Base-by-base conservation (phyloP, 2,888 invertebrate genomes). In the Hybos culiciformis region DNA sequence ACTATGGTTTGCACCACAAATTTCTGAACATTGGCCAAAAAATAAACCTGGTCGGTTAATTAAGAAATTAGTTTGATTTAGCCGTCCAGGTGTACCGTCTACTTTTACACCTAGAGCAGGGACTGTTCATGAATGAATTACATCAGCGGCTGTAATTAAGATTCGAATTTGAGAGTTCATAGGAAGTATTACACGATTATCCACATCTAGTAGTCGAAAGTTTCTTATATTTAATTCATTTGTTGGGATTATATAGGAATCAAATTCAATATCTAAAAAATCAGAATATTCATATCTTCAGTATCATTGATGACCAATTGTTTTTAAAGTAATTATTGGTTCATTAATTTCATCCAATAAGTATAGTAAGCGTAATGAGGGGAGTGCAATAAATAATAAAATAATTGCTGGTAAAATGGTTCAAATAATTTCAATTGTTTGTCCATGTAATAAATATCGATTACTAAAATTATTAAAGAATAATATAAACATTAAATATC, bases 11-110 rank as follows among this genome's bases (percentile, higher is more conserved):
- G 77, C 74, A 1, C 83, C 83, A 68, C 83, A 84, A 70, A 84
- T 83, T 75, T 84, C 82, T 53, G 82, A 83, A 61, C 83, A 84
- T 74, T 83, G 81, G 0, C 82, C 81, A 65, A 67, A 83, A 64
- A 72, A 78, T 59, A 81, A 54, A 34, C 81, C 80, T 1, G 77
- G 70, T 3, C 75, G 74, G 50, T 72, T 77, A 54, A 74, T 70
- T 54, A 68, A 67, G 61, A 80, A 72, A 53, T 67, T 72, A 57
- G 67, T 70, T 76, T 78, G 76, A 53, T 78, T 78, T 61, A 78
- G 52, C 34, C 78, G 77, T 0, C 78, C 77, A 0, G 77, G 78
- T 0, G 74, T 73, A 17, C 74, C 75, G 65, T 79, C 78, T 51
- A 77, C 67, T 69, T 79, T 79, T 39, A 78, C 66, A 1, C 77